Evolutionary conservation across 2,888 invertebrate species (phyloP), one percentile per base, ranked within the genome.

Genomic region (Parochlus steinenii): DNA sequence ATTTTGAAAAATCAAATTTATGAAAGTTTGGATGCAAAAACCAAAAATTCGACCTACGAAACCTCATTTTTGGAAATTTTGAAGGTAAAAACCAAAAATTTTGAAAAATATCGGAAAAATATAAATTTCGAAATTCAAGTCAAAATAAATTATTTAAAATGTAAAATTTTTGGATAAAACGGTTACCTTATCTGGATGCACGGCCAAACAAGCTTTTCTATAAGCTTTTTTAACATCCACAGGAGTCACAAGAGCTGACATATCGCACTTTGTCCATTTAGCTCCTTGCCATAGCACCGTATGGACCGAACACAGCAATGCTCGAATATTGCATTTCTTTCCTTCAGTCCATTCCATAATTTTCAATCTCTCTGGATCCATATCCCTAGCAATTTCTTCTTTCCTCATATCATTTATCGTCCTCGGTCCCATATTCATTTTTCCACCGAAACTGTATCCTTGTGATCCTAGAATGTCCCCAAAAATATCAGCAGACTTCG

Each of bases 161-260:
- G 14, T 10, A 17, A 14, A 19, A 4, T n/a, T n/a, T n/a, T n/a
- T n/a, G 11, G n/a, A 37, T 16, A 37, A 22, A 31, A 30, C 19
- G 43, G 47, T 49, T 60, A 93, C 93, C 74, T 98, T 99, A 56
- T 99, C 98, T 1, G 98, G 98, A 64, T 99, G 98, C 25, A 97
- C 92, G 33, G 90, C 87, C 26, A 98, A 68, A 45, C 97, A 95
- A 6, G 98, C 98, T 56, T 78, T 86, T 34, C 93, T 68, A 55
- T 97, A 98, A 46, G 80, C 75, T 51, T 92, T 90, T 59, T 97
- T 98, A 36, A 99, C 95, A 61, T 98, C 90, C 1, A 78, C 75
- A 3, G 89, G 68, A 0, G 85, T 70, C 16, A 99, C 85, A 25
- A 98, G 67, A 45, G 92, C 86, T 50, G 89, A 77, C 92, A 99